Base-by-base conservation (phyloP, 1,140 invertebrate species). In the Drosophila tsacasi region DNA sequence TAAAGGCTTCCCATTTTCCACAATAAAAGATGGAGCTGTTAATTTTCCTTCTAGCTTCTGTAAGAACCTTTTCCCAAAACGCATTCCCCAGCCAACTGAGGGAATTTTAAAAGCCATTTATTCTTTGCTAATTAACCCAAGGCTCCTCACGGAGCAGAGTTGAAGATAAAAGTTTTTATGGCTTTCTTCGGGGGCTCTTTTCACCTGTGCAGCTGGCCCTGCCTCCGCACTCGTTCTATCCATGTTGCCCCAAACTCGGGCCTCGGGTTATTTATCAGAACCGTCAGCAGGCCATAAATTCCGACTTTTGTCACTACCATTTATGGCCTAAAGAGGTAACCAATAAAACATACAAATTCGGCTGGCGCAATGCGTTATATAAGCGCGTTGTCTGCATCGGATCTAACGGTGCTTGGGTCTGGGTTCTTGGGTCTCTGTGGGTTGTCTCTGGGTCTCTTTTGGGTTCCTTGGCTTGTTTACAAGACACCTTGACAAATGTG, bases 401-500 rank as follows among this genome's bases (percentile, higher is more conserved):
- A 58, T 76, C 68, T 85, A 85, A 85, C 82, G 82, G 82, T 71
- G 55, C 58, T 75, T 55, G 77, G 44, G 46, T 75, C 59, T 76
- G 42, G 19, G 50, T 75, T 74, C 42, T 73, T 73, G 39, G 54
- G 46, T 60, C 30, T 58, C 59, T 63, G 44, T 39, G 49, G 32
- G 19, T n/a, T 30, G 62, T 44, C 39, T 63, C 40, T 40, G 46
- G 30, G 37, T 9, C 17, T 25, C 57, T 60, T 27, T 71, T 64
- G 54, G 49, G 32, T 55, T 59, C 61, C 52, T 62, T 47, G 42
- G 50, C 77, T 81, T 89, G 84, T 84, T 87, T 81, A 89, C 81
- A 84, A 75, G 84, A 66, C 39, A 83, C 73, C 62, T 78, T 90
- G 84, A 89, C 85, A 89, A 89, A 89, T 89, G 85, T 81, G 83